phyloP scores from a whole-genome alignment of 2,113 vertebrate genomes.

The Megaceryle maxima region DNA sequence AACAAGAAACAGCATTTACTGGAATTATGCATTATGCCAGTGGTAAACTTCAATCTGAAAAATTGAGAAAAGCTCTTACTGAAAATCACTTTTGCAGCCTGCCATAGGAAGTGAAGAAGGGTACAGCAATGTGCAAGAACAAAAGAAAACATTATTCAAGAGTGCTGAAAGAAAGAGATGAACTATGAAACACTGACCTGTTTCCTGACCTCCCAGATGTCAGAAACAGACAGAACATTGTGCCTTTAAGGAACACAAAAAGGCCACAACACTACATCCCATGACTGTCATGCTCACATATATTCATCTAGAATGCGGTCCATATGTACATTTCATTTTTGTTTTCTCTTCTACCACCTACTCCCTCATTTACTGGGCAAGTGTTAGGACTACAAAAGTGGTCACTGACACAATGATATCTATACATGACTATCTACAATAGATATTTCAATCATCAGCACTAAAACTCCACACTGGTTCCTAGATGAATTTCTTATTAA shows the following conservation, averaged over 20 bases:
- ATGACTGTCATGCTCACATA: neutral
- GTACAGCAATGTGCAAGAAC: neutral
- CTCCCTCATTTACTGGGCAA: neutral
- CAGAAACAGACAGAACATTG: neutral
- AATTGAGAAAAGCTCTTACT: neutral
- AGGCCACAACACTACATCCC: neutral
- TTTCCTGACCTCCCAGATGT: neutral
- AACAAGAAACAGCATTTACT: neutral
- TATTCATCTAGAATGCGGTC: neutral
- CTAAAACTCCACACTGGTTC: neutral
- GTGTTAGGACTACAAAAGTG: neutral
- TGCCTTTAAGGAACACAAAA: neutral
- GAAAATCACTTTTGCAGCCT: neutral
- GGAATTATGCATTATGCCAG: neutral
- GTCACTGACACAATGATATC: neutral
- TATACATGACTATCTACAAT: neutral
- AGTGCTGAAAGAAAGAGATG: neutral
- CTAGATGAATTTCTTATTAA: neutral
- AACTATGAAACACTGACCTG: neutral
- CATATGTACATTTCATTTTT: neutral
- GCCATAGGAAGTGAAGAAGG: neutral
- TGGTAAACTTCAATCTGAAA: neutral
- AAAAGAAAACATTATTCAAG: neutral
- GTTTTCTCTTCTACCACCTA: neutral
- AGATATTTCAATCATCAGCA: neutral